phyloP scores from a whole-genome alignment of 2,797 vertebrate species.

The Myotis planiceps region DNA sequence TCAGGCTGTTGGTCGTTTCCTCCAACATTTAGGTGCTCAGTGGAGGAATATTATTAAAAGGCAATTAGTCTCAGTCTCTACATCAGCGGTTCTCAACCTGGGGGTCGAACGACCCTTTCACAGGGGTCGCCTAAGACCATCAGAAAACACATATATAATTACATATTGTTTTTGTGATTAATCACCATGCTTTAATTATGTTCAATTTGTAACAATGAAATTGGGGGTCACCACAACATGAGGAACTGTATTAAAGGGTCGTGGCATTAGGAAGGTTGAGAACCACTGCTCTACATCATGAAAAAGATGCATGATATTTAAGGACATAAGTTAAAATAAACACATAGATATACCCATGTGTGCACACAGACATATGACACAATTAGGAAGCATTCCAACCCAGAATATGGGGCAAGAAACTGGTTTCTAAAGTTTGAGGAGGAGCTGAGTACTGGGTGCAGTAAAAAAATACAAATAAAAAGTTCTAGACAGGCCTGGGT shows the following conservation, averaged over 20 bases:
- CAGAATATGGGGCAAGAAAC: neutral
- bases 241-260: too few relatives aligned
- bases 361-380: neutral
- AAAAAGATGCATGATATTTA: neutral
- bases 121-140: too few relatives aligned
- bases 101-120: too few relatives aligned
- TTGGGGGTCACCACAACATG: too few relatives aligned
- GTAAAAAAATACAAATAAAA: neutral
- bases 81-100: too few relatives aligned
- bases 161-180: too few relatives aligned
- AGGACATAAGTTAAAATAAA: neutral
- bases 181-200: too few relatives aligned
- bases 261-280: too few relatives aligned
- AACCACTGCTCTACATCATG: neutral
- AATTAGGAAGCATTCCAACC: neutral
- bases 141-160: too few relatives aligned
- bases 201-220: too few relatives aligned
- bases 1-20: neutral
- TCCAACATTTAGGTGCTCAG: neutral
- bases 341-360: neutral
- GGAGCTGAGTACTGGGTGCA: neutral
- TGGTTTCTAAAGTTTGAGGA: neutral
- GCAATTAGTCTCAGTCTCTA: neutral
- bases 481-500: too few relatives aligned
- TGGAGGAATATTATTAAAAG: neutral